Evolutionary conservation across 2,797 vertebrate species (phyloP), one percentile per base, ranked within the genome.

Genomic region (Remorina albescens): DNA sequence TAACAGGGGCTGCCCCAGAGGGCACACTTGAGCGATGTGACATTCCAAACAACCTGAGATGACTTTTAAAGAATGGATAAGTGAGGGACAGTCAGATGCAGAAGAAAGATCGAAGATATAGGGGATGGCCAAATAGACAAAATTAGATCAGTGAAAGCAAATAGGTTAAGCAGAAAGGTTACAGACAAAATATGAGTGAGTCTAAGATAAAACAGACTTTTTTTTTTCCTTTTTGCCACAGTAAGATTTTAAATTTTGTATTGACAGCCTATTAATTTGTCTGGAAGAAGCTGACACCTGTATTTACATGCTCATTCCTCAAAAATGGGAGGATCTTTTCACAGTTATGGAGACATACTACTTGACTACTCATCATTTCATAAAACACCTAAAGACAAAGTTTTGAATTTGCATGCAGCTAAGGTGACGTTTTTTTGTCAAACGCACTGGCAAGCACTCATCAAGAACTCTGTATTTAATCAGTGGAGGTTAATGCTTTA

Each of bases 401-500:
- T 30, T 75, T 74, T 76, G 74, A 82, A 87, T 89, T 86, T 84
- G 61, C 82, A 82, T 75, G 76, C 79, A 39, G 67, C 46, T 25
- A 60, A 71, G 54, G 58, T 39, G 50, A 66, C n/a, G 61, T 70
- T 77, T 80, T 68, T 84, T 70, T 51, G 78, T 89, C 82, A 84
- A 78, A 80, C 71, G 56, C 63, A 71, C 59, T 72, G 78, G 75
- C 71, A 55, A 90, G 44, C 25, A 0, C 74, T 90, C 84, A 85
- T 78, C 89, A 89, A 90, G 75, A 77, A 90, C 90, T 81, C 87
- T 69, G 77, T 82, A 90, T 93, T 93, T 93, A 94, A 94, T 95
- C 94, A 95, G 86, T 85, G 86, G 82, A 83, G 92, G 77, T 87
- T 89, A 94, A 94, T 92, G 91, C 91, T 95, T 93, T 91, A 92